Evolutionary conservation across 2,113 vertebrate genomes (phyloP).

Genomic region (Crocuta crocuta): DNA sequence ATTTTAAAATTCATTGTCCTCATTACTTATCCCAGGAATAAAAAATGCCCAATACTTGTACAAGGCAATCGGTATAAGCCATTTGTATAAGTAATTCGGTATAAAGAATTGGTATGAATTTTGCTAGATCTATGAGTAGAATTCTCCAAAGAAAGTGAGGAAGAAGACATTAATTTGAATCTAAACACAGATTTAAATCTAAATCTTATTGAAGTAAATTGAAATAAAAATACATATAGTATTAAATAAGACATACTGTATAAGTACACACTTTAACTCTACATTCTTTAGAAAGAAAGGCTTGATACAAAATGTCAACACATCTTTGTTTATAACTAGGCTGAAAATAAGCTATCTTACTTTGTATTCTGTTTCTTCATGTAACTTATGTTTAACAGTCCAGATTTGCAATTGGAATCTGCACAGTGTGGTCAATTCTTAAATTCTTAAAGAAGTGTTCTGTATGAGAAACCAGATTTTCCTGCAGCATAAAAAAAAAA

Average conservation of each 20-base stretch:
- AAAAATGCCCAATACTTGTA: not conserved
- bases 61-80: not conserved
- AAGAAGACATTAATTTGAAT: not conserved
- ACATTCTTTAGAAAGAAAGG: not conserved
- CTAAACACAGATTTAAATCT: no score
- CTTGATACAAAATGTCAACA: not conserved
- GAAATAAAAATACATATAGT: not conserved
- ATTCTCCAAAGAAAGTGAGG: not conserved
- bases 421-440: not conserved
- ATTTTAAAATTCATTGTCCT: not conserved
- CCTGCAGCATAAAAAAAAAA: not conserved
- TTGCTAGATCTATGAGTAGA: not conserved
- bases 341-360: not conserved
- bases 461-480: not conserved
- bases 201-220: not conserved
- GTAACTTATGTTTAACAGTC: slow-evolving; percentile 16
- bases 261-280: not conserved
- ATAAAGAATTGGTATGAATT: slow-evolving; percentile 4
- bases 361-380: slow-evolving; percentile 33
- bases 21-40: not conserved
- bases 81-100: not conserved
- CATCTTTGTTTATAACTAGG: not conserved
- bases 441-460: slow-evolving; percentile 1
- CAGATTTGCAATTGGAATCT: not conserved
- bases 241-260: not conserved